These are phyloP conservation scores for Synergus itoensis DNA, from an alignment of 2,888 invertebrate species.

Conservation along the genomic window DNA sequence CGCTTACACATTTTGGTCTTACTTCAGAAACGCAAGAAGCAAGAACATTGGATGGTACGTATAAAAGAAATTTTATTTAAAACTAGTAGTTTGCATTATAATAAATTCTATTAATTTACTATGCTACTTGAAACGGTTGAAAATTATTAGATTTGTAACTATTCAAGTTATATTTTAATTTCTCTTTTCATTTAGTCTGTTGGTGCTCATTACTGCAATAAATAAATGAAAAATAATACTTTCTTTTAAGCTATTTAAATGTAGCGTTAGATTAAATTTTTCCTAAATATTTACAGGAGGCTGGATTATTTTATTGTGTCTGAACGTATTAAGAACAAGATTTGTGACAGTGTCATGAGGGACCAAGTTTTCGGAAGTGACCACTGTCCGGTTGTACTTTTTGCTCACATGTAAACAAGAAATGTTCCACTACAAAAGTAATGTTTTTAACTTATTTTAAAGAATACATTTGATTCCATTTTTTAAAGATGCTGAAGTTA, in stretches of 20 bases:
- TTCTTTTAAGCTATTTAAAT: too few species aligned
- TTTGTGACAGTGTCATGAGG: conserved; percentile 93
- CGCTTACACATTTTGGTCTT: conserved; percentile 97
- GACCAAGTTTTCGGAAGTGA: conserved; percentile 94
- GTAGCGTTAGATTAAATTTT: too few species aligned
- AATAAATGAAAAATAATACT: too few species aligned
- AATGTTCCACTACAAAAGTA: neutral
- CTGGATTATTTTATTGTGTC: conserved; percentile 97
- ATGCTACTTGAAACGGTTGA: too few species aligned
- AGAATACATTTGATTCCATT: neutral
- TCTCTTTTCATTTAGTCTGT: too few species aligned
- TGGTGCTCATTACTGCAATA: too few species aligned
- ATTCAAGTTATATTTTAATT: too few species aligned
- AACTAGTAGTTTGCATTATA: too few species aligned
- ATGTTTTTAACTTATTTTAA: neutral
- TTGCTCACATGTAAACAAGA: conserved; percentile 66
- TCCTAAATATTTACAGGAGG: conserved; percentile 82
- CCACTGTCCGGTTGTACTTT: conserved; percentile 95
- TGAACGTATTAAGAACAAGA: conserved; percentile 85
- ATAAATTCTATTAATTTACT: too few species aligned
- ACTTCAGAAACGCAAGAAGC: conserved; percentile 90
- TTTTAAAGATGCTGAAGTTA: neutral
- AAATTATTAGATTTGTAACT: too few species aligned
- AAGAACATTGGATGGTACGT: conserved; percentile 97
- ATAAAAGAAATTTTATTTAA: neutral